Evolutionary conservation across 2,888 invertebrate species (phyloP).

Genomic region (Cataglyphis albicans): DNA sequence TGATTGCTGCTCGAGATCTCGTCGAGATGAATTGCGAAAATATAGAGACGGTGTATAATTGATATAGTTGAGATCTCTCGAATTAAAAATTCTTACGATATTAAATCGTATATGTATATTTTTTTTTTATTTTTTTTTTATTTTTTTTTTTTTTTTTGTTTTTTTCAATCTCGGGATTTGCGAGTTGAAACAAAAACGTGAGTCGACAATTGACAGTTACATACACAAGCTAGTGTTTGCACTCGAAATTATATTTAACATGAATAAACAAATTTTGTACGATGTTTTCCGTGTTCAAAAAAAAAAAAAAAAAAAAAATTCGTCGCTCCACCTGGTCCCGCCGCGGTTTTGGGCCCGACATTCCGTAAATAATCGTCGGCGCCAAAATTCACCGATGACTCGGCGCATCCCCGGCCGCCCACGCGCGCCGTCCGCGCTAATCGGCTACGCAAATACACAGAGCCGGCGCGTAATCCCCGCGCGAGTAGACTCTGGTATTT

Average conservation of each 20-base stretch:
- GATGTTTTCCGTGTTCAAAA: not conserved
- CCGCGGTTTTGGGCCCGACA: not conserved
- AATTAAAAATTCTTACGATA: not conserved
- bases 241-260: slow-evolving; percentile 20
- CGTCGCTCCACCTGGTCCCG: not conserved
- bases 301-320: slow-evolving; percentile 10
- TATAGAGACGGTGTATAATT: not conserved
- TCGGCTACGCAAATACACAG: slow-evolving; percentile 47
- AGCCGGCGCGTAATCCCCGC: slow-evolving; percentile 38
- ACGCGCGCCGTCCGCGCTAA: slow-evolving; percentile 15
- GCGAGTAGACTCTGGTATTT: slow-evolving; percentile 53
- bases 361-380: slow-evolving; percentile 45
- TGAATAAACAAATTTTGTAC: slow-evolving; percentile 10
- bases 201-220: not conserved
- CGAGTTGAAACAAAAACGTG: not conserved
- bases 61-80: not conserved
- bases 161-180: not conserved
- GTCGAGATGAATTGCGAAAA: not conserved
- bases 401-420: slow-evolving; percentile 22
- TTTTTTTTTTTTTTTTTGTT: not conserved
- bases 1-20: not conserved
- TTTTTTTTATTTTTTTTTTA: not conserved
- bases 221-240: not conserved
- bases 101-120: not conserved
- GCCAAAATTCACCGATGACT: slow-evolving; percentile 51